Conservation (phyloP, 2,113 vertebrate genomes). For the Beaufortia kweichowensis region DNA sequence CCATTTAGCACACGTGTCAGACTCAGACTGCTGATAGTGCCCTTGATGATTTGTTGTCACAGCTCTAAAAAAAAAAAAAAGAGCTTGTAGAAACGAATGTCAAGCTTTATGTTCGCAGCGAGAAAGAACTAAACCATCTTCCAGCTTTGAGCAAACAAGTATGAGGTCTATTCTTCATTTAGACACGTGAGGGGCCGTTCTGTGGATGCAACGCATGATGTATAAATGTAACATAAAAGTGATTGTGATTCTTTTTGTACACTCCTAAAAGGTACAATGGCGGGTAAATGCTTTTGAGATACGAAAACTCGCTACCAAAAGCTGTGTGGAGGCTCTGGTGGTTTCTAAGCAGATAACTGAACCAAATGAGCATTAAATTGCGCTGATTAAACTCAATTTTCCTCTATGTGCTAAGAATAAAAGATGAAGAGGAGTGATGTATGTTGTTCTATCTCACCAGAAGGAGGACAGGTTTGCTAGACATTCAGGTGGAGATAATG, state of each 20-base stretch:
- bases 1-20: slow-evolving; percentile 16
- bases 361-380: slow-evolving; percentile 48
- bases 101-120: slow-evolving; percentile 1
- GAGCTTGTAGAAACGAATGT: slow-evolving; percentile 4
- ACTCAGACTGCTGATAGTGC: slow-evolving; percentile 4
- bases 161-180: not conserved
- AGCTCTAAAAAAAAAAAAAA: slow-evolving; percentile 22
- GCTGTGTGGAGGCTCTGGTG: not conserved
- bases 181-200: slow-evolving; percentile 3
- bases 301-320: not conserved
- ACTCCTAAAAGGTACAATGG: not conserved
- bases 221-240: slow-evolving; percentile 11
- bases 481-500: not conserved
- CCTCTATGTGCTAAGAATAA: slow-evolving; percentile 25
- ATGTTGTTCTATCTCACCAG: not conserved
- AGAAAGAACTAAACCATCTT: slow-evolving; percentile 18
- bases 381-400: slow-evolving; percentile 48
- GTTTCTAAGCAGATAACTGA: slow-evolving; percentile 44
- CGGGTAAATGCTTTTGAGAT: not conserved
- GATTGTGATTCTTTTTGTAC: not conserved
- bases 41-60: slow-evolving; percentile 25
- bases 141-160: not conserved
- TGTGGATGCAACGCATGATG: not conserved
- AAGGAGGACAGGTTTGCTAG: not conserved
- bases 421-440: slow-evolving; percentile 5